A percentile compares a stretch with the other conserved stretches of the same genome.
Conservation (phyloP, 1,140 invertebrate species). For the Cotesia typhae region DNA sequence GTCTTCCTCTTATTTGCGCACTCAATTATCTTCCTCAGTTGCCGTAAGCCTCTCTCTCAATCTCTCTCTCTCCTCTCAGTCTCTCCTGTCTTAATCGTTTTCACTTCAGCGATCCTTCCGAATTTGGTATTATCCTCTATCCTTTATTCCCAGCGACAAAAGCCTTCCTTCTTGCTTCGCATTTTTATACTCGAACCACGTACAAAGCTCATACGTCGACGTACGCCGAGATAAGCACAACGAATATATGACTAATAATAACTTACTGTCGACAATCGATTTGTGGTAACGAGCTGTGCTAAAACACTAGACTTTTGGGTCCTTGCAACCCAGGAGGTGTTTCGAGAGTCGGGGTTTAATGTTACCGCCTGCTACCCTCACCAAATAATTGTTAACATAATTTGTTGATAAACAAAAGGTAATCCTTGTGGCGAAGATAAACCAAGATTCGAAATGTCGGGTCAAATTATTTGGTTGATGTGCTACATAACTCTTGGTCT, state of each 20-base stretch:
- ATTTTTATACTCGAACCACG: conserved; percentile 23
- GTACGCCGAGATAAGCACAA: not conserved
- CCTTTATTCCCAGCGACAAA: not conserved
- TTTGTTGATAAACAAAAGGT: too few species aligned
- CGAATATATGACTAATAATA: not conserved
- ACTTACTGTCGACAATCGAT: conserved; percentile 6
- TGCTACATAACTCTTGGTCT: conserved; percentile 41
- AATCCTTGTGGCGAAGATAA: not conserved
- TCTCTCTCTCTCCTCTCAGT: conserved; percentile 22
- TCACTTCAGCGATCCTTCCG: conserved; percentile 1
- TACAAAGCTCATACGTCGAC: conserved; percentile 22
- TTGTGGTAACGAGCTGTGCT: not conserved
- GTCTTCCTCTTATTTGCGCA: conserved; percentile 25
- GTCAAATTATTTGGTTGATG: conserved; percentile 41
- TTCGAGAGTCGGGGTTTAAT: not conserved
- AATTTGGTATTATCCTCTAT: not conserved
- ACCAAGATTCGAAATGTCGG: conserved; percentile 32
- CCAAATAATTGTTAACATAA: too few species aligned
- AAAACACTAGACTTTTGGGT: too few species aligned
- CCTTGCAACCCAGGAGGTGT: too few species aligned
- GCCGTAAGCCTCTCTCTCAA: not conserved
- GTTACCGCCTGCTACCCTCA: too few species aligned
- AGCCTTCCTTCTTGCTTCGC: not conserved
- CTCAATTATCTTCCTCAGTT: conserved; percentile 6
- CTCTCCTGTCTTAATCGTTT: not conserved